These are phyloP conservation scores for Molorchus minor DNA, from an alignment of 2,888 invertebrate genomes.

Conservation along the genomic window DNA sequence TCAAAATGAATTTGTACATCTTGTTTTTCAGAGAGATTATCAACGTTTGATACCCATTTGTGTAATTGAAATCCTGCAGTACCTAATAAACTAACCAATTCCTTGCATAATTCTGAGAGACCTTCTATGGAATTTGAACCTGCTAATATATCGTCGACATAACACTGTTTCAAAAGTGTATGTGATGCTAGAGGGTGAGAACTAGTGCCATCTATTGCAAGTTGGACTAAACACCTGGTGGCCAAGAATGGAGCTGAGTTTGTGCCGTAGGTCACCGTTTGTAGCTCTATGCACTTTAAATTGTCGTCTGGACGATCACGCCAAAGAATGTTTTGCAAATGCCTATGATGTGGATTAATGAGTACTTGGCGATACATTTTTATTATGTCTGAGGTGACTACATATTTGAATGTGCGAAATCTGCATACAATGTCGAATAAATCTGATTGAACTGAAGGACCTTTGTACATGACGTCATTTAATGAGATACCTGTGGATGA, in stretches of 20 bases:
- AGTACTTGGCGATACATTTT: conserved; percentile 30
- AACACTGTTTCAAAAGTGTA: conserved; percentile 14
- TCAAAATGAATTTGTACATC: not conserved
- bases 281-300: conserved; percentile 16
- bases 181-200: conserved; percentile 19
- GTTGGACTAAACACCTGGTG: conserved; percentile 21
- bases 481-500: conserved; percentile 9
- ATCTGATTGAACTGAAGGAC: conserved; percentile 23
- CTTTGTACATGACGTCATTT: conserved; percentile 21
- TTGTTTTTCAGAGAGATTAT: not conserved
- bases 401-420: conserved; percentile 19
- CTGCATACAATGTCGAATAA: conserved; percentile 24
- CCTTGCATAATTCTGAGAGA: not conserved
- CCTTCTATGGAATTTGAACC: conserved; percentile 7
- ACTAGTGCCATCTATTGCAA: conserved; percentile 9
- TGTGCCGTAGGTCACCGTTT: conserved; percentile 28
- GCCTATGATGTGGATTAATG: conserved; percentile 20
- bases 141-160: conserved; percentile 26
- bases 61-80: not conserved
- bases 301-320: conserved; percentile 19
- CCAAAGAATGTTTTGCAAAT: conserved; percentile 32
- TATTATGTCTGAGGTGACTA: conserved; percentile 23
- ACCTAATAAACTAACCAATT: not conserved
- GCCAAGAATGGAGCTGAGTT: conserved; percentile 26
- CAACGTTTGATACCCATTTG: conserved; percentile 4